A percentile compares a stretch with the other conserved stretches of the same genome.
phyloP scores from a whole-genome alignment of 2,888 invertebrate genomes.

The Zhengitettix transpicula region DNA sequence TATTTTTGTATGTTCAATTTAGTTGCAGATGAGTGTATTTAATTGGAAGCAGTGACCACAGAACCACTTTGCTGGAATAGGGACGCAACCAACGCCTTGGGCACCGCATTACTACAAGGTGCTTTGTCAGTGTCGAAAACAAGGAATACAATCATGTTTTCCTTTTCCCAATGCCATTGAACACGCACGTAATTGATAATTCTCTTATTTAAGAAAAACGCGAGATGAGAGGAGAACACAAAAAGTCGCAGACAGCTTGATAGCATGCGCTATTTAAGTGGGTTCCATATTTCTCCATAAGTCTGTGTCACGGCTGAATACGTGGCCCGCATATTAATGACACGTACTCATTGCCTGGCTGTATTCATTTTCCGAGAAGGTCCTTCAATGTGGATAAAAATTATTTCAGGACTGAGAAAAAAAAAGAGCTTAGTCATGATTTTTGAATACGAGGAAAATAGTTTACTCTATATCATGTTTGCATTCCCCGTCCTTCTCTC shows the following conservation, averaged over 20 bases:
- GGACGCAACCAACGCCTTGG: no score
- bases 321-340: slow-evolving; percentile 4
- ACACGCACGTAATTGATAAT: slow-evolving; percentile 5
- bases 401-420: not conserved
- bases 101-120: no score
- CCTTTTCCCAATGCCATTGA: slow-evolving; percentile 1
- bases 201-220: not conserved
- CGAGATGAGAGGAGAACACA: not conserved
- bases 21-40: no score
- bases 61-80: no score
- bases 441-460: slow-evolving; percentile 12
- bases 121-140: no score
- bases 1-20: no score
- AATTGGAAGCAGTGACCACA: no score
- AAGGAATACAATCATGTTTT: no score
- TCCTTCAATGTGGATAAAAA: not conserved
- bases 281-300: slow-evolving; percentile 1
- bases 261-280: not conserved
- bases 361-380: not conserved
- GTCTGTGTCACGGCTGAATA: slow-evolving; percentile 4
- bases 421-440: slow-evolving; percentile 11
- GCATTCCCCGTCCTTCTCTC: not conserved
- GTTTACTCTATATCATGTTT: slow-evolving; percentile 4
- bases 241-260: not conserved
- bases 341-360: slow-evolving; percentile 4